Conservation (phyloP, 2,797 vertebrate genomes). For the Clarias platycephalus region DNA sequence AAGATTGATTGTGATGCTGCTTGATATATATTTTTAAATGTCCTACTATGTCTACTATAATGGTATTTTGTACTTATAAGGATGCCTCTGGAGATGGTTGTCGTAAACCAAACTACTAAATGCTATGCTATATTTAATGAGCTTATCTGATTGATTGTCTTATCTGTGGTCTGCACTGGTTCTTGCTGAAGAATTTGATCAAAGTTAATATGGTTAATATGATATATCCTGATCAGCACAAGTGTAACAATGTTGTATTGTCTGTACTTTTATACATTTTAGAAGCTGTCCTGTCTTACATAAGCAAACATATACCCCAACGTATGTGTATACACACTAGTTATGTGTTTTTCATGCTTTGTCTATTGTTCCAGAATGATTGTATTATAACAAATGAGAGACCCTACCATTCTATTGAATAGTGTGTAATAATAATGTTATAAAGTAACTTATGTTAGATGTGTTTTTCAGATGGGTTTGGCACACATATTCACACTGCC, state of each 20-base stretch:
- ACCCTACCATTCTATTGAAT: conserved; percentile 42
- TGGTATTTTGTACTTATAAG: conserved; percentile 26
- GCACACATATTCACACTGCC: conserved; percentile 71
- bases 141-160: conserved; percentile 39
- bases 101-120: conserved; percentile 43
- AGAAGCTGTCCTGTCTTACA: conserved; percentile 20
- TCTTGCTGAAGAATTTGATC: conserved; percentile 24
- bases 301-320: conserved; percentile 2
- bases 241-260: conserved; percentile 32
- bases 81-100: conserved; percentile 26
- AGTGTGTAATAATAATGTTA: neutral
- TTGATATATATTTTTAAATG: conserved; percentile 36
- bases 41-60: conserved; percentile 23
- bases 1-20: conserved; percentile 43
- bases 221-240: conserved; percentile 33
- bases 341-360: conserved; percentile 35
- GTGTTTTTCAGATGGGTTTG: conserved; percentile 55
- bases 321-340: neutral
- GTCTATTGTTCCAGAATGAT: conserved; percentile 40
- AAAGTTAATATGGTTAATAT: conserved; percentile 28
- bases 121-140: conserved; percentile 34
- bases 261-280: conserved; percentile 35
- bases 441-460: neutral
- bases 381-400: conserved; percentile 37
- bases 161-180: conserved; percentile 29